These are phyloP conservation scores for Oncorhynchus clarkii DNA, from an alignment of 2,113 vertebrate species.

Conservation along the genomic window DNA sequence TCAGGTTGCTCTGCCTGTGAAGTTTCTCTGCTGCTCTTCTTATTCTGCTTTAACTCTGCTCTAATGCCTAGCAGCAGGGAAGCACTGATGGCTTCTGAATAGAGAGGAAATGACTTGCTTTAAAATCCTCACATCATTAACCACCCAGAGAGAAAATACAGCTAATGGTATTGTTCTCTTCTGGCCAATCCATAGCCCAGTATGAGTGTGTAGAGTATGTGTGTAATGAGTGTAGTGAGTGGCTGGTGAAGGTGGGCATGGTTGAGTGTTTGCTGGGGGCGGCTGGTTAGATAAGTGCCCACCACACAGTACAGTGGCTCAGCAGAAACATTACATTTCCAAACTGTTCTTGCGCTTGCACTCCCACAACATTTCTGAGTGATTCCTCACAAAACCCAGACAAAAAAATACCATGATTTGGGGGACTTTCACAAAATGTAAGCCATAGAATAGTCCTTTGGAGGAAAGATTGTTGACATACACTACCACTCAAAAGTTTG, in stretches of 20 bases:
- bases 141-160: neutral
- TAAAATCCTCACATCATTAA: neutral
- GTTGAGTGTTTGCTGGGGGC: neutral
- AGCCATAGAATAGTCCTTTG: too few relatives aligned
- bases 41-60: neutral
- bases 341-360: too few relatives aligned
- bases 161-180: neutral
- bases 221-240: neutral
- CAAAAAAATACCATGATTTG: too few relatives aligned
- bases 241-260: constrained; percentile 6
- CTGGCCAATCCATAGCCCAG: too few relatives aligned
- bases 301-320: neutral
- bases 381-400: too few relatives aligned
- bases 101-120: neutral
- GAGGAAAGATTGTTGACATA: too few relatives aligned
- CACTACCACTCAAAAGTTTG: too few relatives aligned
- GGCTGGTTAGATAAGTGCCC: neutral
- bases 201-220: neutral
- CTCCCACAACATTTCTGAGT: too few relatives aligned
- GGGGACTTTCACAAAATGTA: too few relatives aligned
- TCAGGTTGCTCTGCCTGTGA: too few relatives aligned
- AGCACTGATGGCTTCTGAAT: too few relatives aligned
- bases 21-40: too few relatives aligned
- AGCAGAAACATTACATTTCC: neutral
- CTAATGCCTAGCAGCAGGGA: neutral